phyloP scores from a whole-genome alignment of 2,888 invertebrate genomes.

The Polia nebulosa region DNA sequence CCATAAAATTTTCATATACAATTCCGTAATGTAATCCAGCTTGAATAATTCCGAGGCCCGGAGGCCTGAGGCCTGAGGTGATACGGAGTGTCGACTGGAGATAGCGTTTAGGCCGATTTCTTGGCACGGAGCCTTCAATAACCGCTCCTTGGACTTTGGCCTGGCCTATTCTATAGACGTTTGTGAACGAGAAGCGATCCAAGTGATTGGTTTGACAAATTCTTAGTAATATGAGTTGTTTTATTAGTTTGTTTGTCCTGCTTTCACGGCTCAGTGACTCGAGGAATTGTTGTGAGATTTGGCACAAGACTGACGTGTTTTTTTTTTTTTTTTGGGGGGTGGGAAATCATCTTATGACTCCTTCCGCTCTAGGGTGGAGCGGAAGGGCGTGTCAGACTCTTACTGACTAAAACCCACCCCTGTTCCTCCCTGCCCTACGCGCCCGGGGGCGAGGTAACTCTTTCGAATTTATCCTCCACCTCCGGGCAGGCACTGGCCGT shows the following conservation, averaged over 20 bases:
- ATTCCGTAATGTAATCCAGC: constrained; percentile 71
- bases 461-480: no score
- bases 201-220: constrained; percentile 55
- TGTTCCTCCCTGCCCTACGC: no score
- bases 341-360: no score
- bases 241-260: constrained; percentile 43
- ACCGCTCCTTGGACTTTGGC: constrained; percentile 58
- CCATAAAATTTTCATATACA: constrained; percentile 57
- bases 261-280: constrained; percentile 16
- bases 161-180: constrained; percentile 64
- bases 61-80: constrained; percentile 64
- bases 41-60: constrained; percentile 74
- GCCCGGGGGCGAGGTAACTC: no score
- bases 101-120: constrained; percentile 82
- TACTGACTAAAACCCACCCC: no score
- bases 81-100: constrained; percentile 72
- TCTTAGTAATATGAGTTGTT: constrained; percentile 38
- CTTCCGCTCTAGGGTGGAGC: no score
- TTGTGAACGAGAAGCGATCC: constrained; percentile 24
- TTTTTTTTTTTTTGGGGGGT: no score
- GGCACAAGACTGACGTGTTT: neutral
- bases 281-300: constrained; percentile 15
- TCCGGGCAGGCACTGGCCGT: no score
- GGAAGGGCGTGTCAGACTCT: no score
- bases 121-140: constrained; percentile 82